These are phyloP conservation scores for Phyllopteryx taeniolatus DNA, from an alignment of 2,113 vertebrate species.

Conservation along the genomic window DNA sequence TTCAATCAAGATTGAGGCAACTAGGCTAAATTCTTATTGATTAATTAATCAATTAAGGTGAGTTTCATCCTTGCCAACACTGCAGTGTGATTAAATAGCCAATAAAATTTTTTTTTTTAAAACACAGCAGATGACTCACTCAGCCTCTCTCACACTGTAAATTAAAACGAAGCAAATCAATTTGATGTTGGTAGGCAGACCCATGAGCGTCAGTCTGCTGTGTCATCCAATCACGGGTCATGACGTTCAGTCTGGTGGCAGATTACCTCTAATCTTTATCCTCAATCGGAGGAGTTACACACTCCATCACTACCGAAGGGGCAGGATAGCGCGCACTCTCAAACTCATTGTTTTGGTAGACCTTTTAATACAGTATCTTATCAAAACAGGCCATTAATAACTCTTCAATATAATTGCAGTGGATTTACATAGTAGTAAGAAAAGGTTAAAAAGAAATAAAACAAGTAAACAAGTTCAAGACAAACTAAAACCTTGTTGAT, in stretches of 20 bases:
- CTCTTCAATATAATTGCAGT: background rate
- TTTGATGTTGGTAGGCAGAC: constrained; percentile 2
- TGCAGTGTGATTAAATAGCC: constrained; percentile 45
- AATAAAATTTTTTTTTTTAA: background rate
- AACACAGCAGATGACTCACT: background rate
- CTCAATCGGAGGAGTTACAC: constrained; percentile 49
- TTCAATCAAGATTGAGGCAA: background rate
- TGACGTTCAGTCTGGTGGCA: constrained; percentile 63
- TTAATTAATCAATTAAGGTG: background rate
- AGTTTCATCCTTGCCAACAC: constrained; percentile 36
- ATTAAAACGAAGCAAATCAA: background rate
- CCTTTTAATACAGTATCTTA: background rate
- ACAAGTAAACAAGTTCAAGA: background rate
- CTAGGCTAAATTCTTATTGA: background rate
- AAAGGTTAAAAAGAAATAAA: background rate
- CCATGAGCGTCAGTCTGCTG: constrained; percentile 26
- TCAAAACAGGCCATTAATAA: background rate
- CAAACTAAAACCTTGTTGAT: background rate
- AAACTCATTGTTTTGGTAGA: background rate
- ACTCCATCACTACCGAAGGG: constrained; percentile 31
- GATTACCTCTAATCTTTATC: constrained; percentile 77
- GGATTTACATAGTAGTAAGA: background rate
- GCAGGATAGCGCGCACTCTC: background rate
- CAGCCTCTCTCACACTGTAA: background rate
- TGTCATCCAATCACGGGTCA: constrained; percentile 51